Evolutionary conservation across 2,113 vertebrate genomes (phyloP), one percentile per base, ranked within the genome.

Genomic region (Hypomesus transpacificus): DNA sequence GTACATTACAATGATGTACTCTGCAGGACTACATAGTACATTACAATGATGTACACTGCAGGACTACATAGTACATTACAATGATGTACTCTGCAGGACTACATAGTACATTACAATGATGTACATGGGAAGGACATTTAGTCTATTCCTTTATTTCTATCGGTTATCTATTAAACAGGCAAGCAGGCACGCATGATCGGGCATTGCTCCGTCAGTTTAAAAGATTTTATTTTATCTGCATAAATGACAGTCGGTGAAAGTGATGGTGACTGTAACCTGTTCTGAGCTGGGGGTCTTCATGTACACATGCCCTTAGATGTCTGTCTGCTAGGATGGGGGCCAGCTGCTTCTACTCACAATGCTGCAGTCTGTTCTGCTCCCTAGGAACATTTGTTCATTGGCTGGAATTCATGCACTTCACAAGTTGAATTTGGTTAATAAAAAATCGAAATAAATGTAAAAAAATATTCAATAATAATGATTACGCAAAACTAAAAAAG

Each of bases 191-290:
- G 39, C 24, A 46, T 73, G 11, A 20, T 31, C 3, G 69, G 58
- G 21, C 5, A 71, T 54, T 11, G 14, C 26, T 59, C 28, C 28
- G 61, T 56, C 74, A 75, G 62, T 54, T 82, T 75, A 28, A 81
- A 84, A 83, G 84, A 52, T 75, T 84, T 82, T 81, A 82, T 83
- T 85, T 76, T 69, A 73, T 74, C 73, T 83, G 80, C 79, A 84
- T 81, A 86, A 89, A 85, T 79, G 20, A 81, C 64, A 86, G 60
- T 77, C 69, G 69, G 79, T 84, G 75, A 74, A 73, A 80, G 77
- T 73, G 70, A 80, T 65, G 74, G 28, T 66, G 68, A 68, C 26
- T 58, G 65, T 73, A 69, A 31, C 68, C 68, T 66, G 68, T 50
- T 51, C 63, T 26, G 46, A 70, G 64, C 67, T 74, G 6, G 71